A percentile compares a stretch with the other conserved stretches of the same genome.
These are phyloP conservation scores for Cheilosia vulpina DNA, from an alignment of 2,888 invertebrate genomes.

Conservation along the genomic window DNA sequence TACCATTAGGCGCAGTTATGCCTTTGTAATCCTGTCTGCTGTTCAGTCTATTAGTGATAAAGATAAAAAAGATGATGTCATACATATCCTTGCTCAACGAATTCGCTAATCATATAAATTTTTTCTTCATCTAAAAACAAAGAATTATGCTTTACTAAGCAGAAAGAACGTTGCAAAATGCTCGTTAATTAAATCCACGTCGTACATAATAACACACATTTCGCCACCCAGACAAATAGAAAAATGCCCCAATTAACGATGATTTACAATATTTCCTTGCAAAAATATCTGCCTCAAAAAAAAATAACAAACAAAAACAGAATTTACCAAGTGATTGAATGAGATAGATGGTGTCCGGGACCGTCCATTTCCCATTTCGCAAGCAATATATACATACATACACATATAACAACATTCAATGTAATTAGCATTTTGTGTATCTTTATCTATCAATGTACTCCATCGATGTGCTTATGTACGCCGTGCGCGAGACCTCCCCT, in stretches of 20 bases:
- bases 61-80: no score
- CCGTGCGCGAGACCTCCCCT: background rate
- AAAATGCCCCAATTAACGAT: constrained; percentile 36
- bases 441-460: constrained; percentile 2
- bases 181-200: no score
- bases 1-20: no score
- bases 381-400: background rate
- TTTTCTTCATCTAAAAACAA: no score
- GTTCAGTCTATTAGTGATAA: no score
- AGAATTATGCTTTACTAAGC: no score
- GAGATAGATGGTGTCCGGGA: constrained; percentile 13
- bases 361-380: background rate
- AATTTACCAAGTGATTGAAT: constrained; percentile 7
- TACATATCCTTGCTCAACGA: no score
- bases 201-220: background rate
- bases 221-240: background rate
- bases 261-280: constrained; percentile 37
- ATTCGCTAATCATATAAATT: no score
- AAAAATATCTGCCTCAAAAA: constrained; percentile 14
- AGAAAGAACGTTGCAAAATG: no score
- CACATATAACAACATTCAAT: background rate
- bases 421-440: constrained; percentile 41
- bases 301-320: constrained; percentile 15
- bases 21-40: no score
- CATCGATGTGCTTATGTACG: constrained; percentile 6